phyloP scores from a whole-genome alignment of 2,113 vertebrate genomes.

The Chloroceryle aenea region DNA sequence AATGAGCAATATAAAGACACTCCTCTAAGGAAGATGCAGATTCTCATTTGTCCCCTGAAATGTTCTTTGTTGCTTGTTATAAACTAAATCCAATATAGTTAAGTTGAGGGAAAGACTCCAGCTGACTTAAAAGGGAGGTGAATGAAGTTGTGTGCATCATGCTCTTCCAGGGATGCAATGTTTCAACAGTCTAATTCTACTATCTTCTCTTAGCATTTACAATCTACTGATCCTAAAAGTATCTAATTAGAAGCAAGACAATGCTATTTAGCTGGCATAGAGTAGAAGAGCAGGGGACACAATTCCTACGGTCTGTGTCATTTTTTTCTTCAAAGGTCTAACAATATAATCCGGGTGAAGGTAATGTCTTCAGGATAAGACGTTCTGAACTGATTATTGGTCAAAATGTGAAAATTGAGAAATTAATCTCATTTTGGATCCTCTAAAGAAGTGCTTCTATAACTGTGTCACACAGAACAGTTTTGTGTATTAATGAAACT shows the following conservation, averaged over 20 bases:
- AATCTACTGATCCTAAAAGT: neutral
- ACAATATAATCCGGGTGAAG: neutral
- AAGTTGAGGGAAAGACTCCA: neutral
- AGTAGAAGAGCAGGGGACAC: neutral
- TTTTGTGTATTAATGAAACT: neutral
- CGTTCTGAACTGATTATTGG: neutral
- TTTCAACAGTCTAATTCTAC: neutral
- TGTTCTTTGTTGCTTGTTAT: neutral
- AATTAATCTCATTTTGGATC: neutral
- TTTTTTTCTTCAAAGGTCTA: neutral
- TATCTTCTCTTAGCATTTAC: neutral
- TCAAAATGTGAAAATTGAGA: neutral
- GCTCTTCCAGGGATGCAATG: neutral
- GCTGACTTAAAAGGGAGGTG: neutral
- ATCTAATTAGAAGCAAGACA: neutral
- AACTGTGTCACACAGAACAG: neutral
- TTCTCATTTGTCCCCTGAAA: neutral
- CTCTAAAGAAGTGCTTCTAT: neutral
- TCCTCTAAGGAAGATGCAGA: neutral
- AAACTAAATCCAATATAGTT: neutral
- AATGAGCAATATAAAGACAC: neutral
- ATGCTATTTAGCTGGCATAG: neutral
- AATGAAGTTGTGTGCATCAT: neutral
- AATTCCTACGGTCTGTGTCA: neutral
- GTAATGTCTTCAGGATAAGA: neutral